phyloP scores from a whole-genome alignment of 2,888 invertebrate species.

The Arrhopalites spinosus region DNA sequence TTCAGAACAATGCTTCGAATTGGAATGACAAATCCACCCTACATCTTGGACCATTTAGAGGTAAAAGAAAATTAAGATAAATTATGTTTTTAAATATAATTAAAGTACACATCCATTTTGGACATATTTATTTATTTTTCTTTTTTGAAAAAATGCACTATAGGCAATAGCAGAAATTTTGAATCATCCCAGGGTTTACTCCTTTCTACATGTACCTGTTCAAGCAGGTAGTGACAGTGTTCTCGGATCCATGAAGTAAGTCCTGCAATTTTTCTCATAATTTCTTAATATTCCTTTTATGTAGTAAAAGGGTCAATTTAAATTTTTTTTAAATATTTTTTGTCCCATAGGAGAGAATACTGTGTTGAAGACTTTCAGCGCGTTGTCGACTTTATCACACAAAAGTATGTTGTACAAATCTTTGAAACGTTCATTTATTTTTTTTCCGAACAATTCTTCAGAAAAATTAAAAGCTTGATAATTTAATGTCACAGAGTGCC shows the following conservation, averaged over 20 bases:
- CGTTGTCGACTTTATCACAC: constrained; percentile 81
- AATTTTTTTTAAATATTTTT: too few species aligned
- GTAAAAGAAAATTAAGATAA: constrained; percentile 57
- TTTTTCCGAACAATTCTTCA: constrained; percentile 1
- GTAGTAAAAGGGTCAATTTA: too few species aligned
- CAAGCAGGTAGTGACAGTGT: constrained; percentile 97
- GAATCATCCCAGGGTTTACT: constrained; percentile 85
- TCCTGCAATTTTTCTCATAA: too few species aligned
- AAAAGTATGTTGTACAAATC: constrained; percentile 63
- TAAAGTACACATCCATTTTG: not conserved
- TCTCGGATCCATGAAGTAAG: constrained; percentile 93
- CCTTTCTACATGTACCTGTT: constrained; percentile 96
- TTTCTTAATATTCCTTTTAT: too few species aligned
- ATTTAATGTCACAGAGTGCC: constrained; percentile 70
- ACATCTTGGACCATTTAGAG: constrained; percentile 90
- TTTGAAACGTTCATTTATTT: not conserved
- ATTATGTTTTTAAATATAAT: not conserved
- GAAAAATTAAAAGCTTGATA: constrained; percentile 21
- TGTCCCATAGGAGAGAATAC: constrained; percentile 94
- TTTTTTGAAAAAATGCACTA: too few species aligned
- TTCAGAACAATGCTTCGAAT: constrained; percentile 58
- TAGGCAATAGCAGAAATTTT: constrained; percentile 84
- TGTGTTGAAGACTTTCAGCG: constrained; percentile 83
- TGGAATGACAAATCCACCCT: constrained; percentile 99
- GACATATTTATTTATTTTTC: constrained; percentile 37